Evolutionary conservation across 1,140 invertebrate genomes (phyloP).

Genomic region (Venturia canescens): DNA sequence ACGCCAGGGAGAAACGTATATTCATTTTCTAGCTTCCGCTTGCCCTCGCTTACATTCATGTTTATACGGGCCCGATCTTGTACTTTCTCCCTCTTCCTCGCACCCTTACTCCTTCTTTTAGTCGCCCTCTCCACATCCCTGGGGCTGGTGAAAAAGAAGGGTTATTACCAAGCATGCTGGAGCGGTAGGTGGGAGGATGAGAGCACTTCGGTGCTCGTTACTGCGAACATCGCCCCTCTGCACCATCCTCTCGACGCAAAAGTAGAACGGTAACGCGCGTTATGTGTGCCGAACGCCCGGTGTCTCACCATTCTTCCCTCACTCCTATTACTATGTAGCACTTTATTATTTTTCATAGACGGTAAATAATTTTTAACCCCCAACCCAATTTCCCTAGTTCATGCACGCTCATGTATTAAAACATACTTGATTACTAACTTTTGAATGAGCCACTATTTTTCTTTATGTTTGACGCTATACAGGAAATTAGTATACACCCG

Average conservation of each 20-base stretch:
- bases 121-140: conserved; percentile 11
- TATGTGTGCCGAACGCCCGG: conserved; percentile 14
- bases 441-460: neutral
- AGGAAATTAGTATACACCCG: neutral
- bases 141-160: conserved; percentile 41
- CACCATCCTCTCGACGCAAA: conserved; percentile 43
- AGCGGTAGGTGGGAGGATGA: conserved; percentile 13
- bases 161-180: conserved; percentile 36
- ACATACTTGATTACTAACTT: conserved; percentile 18
- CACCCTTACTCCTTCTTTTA: neutral
- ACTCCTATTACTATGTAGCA: neutral
- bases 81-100: conserved; percentile 2
- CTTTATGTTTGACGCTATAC: neutral
- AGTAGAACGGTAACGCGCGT: conserved; percentile 44
- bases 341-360: conserved; percentile 41
- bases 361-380: conserved; percentile 36
- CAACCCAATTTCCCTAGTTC: conserved; percentile 36
- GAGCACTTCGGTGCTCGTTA: conserved; percentile 42
- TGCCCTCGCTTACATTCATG: neutral
- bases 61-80: conserved; percentile 4
- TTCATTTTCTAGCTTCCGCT: conserved; percentile 23
- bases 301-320: neutral
- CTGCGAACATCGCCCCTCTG: conserved; percentile 35
- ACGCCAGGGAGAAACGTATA: conserved; percentile 30
- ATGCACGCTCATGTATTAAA: conserved; percentile 19